Conservation (phyloP, 2,888 invertebrate genomes). For the Nebria salina region DNA sequence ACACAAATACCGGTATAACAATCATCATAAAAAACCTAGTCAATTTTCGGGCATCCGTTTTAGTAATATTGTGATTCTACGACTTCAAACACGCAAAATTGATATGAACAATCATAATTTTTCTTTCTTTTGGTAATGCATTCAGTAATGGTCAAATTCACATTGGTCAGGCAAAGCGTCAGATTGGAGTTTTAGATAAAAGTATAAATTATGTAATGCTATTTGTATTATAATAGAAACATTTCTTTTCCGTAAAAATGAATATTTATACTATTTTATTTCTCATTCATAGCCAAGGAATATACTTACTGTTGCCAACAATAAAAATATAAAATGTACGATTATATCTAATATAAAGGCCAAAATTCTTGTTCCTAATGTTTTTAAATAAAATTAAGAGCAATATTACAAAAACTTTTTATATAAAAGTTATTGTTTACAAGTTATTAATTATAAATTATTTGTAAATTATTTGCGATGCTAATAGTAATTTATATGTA, state of each 20-base stretch:
- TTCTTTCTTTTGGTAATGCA: not conserved
- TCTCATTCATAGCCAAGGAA: not conserved
- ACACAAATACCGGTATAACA: not conserved
- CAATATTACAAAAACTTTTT: too few relatives aligned
- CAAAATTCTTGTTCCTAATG: not conserved
- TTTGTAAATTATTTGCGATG: too few relatives aligned
- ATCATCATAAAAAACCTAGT: not conserved
- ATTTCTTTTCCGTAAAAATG: not conserved
- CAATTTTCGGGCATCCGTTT: not conserved
- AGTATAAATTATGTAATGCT: not conserved
- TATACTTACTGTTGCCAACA: not conserved
- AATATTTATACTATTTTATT: not conserved
- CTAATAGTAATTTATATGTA: too few relatives aligned
- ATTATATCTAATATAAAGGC: not conserved
- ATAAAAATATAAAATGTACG: not conserved
- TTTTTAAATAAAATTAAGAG: too few relatives aligned
- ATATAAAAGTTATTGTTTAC: too few relatives aligned
- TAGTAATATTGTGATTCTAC: not conserved
- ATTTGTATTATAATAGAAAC: not conserved
- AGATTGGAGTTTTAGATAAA: not conserved
- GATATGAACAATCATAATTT: not conserved
- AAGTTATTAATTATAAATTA: too few relatives aligned
- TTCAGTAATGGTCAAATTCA: not conserved
- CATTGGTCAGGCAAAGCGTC: not conserved
- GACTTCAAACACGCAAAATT: not conserved